Base-by-base conservation (phyloP, 2,888 invertebrate species). In the Epirrhoe tristata region DNA sequence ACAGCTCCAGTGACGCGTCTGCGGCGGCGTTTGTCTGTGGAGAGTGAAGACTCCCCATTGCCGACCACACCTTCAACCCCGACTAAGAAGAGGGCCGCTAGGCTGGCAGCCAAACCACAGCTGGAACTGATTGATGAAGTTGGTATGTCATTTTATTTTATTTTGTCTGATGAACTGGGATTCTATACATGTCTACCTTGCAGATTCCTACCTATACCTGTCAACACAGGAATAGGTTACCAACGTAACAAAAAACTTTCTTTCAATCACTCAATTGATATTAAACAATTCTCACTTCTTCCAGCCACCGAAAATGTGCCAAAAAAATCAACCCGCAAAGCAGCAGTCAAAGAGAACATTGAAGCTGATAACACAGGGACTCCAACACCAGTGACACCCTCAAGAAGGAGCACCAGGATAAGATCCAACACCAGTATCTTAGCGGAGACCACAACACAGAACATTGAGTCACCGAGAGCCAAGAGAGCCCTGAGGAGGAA, bases 41-140 rank as follows among this genome's bases (percentile, higher is more conserved):
- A 93, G 46, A 69, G 84, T 69, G 93, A 93, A 31, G 91, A 90
- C 61, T 81, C 80, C 3, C 87, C 86, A 51, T 86, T 88, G 16
- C 90, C 92, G 2, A 77, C 83, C 24, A 80, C 86, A 63, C 85
- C 87, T 7, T 83, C 84, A 5, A 93, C 91, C 59, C 93, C 93
- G 14, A 88, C 85, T 10, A 93, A 90, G 75, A 92, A 88, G 73
- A 84, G 89, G 71, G 82, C 81, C 5, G 83, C 83, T 7, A 81
- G 86, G 72, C 78, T 86, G 46, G 82, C 84, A 61, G 83, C 88
- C 32, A 93, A 93, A 70, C 88, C 92, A 69, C 89, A 89, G 62
- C 79, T 93, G 48, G 91, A 91, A 71, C 79, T 91, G 14, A 93
- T 93, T 77, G 86, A 88, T 82, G 93, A 93, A 82, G 86, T 90